phyloP scores from a whole-genome alignment of 1,140 invertebrate genomes.

The Proales similis region DNA sequence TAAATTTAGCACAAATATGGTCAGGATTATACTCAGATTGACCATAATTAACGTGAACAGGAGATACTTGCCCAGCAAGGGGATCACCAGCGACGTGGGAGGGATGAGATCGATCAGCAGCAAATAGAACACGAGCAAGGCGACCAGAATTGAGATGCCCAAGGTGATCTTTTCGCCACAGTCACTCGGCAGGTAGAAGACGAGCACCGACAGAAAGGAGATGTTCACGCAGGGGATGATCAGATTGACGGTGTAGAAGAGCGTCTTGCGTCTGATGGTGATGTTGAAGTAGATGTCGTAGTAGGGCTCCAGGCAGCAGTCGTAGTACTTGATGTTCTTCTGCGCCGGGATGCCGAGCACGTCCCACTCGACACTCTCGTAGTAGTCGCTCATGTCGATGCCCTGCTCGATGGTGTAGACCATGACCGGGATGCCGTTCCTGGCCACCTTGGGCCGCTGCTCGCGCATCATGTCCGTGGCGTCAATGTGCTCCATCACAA shows the following conservation, averaged over 20 bases:
- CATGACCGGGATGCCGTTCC: slow-evolving; percentile 20
- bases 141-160: slow-evolving; percentile 97
- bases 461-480: slow-evolving; percentile 29
- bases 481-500: slow-evolving; percentile 56
- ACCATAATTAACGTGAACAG: slow-evolving; percentile 99
- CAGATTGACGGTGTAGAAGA: slow-evolving; percentile 53
- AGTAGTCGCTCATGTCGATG: slow-evolving; percentile 38
- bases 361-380: slow-evolving; percentile 41
- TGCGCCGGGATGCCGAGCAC: slow-evolving; percentile 43
- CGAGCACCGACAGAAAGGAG: slow-evolving; percentile 93
- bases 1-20: slow-evolving; percentile 93
- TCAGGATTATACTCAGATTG: slow-evolving; percentile 93
- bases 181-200: slow-evolving; percentile 95
- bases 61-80: slow-evolving; percentile 93
- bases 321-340: slow-evolving; percentile 33
- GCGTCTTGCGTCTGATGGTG: slow-evolving; percentile 50
- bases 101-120: slow-evolving; percentile 96
- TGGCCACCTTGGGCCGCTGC: not conserved
- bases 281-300: slow-evolving; percentile 53
- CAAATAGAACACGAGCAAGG: slow-evolving; percentile 97
- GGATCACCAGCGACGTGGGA: slow-evolving; percentile 92
- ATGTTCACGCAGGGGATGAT: slow-evolving; percentile 54
- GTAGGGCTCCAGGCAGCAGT: slow-evolving; percentile 46
- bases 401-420: slow-evolving; percentile 37
- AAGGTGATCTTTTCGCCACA: slow-evolving; percentile 96